Percentiles rank a stretch among this genome's conserved stretches.
phyloP scores from a whole-genome alignment of 92 coral and sea anemone species.

The Zoanthus solanderi region DNA sequence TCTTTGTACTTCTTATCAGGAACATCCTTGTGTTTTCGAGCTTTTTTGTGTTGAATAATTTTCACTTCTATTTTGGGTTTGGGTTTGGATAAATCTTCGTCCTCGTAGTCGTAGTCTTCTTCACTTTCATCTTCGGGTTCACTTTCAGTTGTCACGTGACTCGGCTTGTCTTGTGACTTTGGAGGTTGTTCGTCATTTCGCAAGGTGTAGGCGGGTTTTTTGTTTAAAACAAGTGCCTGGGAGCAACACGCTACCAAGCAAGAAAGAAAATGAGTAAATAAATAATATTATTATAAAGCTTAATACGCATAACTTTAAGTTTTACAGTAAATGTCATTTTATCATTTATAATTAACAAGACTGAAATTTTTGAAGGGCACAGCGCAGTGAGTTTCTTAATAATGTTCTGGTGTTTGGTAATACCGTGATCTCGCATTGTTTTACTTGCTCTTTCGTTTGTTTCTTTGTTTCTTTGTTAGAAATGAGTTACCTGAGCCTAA shows the following conservation, averaged over 20 bases:
- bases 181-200: constrained; percentile 35
- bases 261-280: not conserved
- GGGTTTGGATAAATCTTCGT: constrained; percentile 37
- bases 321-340: no score
- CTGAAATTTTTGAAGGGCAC: no score
- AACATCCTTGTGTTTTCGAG: constrained; percentile 40
- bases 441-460: no score
- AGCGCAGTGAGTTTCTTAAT: no score
- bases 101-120: constrained; percentile 43
- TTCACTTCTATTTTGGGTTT: constrained; percentile 19
- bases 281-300: no score
- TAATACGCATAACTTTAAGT: no score
- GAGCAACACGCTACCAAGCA: constrained; percentile 27
- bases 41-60: constrained; percentile 8
- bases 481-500: no score
- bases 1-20: constrained; percentile 35
- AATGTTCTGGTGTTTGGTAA: no score
- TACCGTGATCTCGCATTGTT: no score
- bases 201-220: not conserved
- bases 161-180: constrained; percentile 30
- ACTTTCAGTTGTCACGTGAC: not conserved
- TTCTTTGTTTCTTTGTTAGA: no score
- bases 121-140: constrained; percentile 7
- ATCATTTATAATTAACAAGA: no score
- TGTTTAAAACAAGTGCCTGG: constrained; percentile 14